Percentiles rank a stretch among this genome's conserved stretches.
These are phyloP conservation scores for Lasiurus cinereus DNA, from an alignment of 2,113 vertebrate genomes.

Conservation along the genomic window DNA sequence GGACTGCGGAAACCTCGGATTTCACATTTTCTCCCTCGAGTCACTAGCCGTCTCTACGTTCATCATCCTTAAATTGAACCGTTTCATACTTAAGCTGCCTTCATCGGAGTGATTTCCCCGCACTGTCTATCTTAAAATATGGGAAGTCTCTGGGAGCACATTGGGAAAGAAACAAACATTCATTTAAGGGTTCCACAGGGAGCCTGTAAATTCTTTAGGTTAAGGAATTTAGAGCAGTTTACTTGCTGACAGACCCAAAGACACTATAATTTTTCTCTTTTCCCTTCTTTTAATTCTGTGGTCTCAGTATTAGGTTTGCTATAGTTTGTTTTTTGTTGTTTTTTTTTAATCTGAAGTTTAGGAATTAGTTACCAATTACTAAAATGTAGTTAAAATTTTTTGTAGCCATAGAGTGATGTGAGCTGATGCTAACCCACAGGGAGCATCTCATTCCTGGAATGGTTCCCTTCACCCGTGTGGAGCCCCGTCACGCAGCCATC, in stretches of 20 bases:
- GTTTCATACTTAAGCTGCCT: not conserved
- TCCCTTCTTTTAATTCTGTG: not conserved
- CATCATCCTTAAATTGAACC: not conserved
- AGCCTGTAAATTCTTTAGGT: not conserved
- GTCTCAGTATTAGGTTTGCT: not conserved
- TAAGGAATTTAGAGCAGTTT: not conserved
- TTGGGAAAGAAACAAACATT: not conserved
- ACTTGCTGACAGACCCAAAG: not conserved
- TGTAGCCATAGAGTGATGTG: not conserved
- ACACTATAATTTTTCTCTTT: not conserved
- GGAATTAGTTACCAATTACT: slow-evolving; percentile 11
- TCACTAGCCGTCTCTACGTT: not conserved
- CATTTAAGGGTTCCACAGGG: not conserved
- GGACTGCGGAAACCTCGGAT: not conserved
- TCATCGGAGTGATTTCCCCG: not conserved
- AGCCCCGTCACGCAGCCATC: not conserved
- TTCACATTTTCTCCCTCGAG: not conserved
- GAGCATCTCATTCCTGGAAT: not conserved
- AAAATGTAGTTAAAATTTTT: slow-evolving; percentile 20
- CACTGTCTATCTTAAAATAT: slow-evolving; percentile 9
- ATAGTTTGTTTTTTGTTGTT: not conserved
- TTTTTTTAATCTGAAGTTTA: slow-evolving; percentile 21
- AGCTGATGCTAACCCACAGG: not conserved
- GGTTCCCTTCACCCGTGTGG: not conserved
- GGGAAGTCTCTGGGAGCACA: not conserved